These are phyloP conservation scores for Amiota communis DNA, from an alignment of 2,888 invertebrate species.

Conservation along the genomic window DNA sequence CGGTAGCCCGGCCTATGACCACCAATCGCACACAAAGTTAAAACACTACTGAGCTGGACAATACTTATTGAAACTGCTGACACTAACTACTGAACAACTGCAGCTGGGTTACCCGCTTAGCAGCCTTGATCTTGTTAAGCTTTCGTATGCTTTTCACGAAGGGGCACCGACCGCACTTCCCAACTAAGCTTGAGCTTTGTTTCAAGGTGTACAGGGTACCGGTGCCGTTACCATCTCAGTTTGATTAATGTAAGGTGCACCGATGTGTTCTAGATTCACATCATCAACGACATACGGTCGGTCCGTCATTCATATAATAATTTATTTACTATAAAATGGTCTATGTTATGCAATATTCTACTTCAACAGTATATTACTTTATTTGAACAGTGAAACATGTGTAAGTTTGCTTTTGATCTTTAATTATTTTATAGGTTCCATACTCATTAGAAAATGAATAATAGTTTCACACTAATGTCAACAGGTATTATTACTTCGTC, in stretches of 20 bases:
- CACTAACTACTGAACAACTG: constrained; percentile 27
- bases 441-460: too few species aligned
- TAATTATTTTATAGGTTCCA: too few species aligned
- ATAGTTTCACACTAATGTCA: too few species aligned
- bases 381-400: too few species aligned
- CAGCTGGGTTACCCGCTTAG: constrained; percentile 26
- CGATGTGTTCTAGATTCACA: not conserved
- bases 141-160: constrained; percentile 42
- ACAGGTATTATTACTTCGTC: too few species aligned
- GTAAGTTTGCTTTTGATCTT: too few species aligned
- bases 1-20: constrained; percentile 38
- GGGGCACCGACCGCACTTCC: constrained; percentile 20
- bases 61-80: not conserved
- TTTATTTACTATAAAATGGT: too few species aligned
- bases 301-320: too few species aligned
- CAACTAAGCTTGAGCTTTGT: constrained; percentile 1
- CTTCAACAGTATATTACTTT: too few species aligned
- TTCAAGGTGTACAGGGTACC: constrained; percentile 27
- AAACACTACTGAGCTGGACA: constrained; percentile 45
- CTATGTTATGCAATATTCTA: too few species aligned
- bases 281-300: not conserved
- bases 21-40: constrained; percentile 46
- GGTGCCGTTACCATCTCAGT: not conserved
- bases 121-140: constrained; percentile 57
- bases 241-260: not conserved